A percentile compares a stretch with the other conserved stretches of the same genome.
Evolutionary conservation across 2,113 vertebrate species (phyloP).

Genomic region (Hypocryptadius cinnamomeus): DNA sequence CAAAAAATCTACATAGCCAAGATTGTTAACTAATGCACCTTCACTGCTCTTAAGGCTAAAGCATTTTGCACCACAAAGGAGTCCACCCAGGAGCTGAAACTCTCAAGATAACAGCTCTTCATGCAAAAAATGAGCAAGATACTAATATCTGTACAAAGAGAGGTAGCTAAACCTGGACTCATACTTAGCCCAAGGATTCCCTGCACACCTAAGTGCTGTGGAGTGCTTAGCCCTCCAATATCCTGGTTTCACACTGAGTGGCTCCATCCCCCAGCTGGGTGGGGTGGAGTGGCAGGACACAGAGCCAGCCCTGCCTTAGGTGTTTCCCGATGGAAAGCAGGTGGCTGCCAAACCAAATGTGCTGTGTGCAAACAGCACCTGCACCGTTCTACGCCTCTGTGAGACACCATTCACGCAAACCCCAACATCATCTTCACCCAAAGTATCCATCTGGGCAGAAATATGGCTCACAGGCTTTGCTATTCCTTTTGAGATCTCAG

Average conservation of each 20-base stretch:
- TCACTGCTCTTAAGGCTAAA: not conserved
- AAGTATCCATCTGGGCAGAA: not conserved
- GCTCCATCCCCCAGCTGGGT: not conserved
- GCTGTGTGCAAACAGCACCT: not conserved
- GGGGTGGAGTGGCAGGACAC: not conserved
- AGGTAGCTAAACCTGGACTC: not conserved
- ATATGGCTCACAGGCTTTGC: not conserved
- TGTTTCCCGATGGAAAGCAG: not conserved
- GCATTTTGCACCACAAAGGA: not conserved
- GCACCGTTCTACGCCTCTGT: not conserved
- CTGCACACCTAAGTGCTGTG: accelerated
- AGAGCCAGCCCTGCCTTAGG: not conserved
- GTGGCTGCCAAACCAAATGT: accelerated
- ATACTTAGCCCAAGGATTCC: not conserved
- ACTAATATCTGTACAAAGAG: not conserved
- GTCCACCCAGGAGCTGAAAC: not conserved
- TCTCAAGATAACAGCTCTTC: not conserved
- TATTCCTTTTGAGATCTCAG: not conserved
- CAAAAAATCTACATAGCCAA: not conserved
- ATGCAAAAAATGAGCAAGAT: not conserved
- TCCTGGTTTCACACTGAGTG: accelerated
- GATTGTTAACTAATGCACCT: not conserved
- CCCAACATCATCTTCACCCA: not conserved
- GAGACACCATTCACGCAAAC: not conserved
- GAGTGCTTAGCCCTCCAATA: not conserved